Evolutionary conservation across 53 echinoderm and acorn worm species (phyloP).

Genomic region (Paelopatides confundens): DNA sequence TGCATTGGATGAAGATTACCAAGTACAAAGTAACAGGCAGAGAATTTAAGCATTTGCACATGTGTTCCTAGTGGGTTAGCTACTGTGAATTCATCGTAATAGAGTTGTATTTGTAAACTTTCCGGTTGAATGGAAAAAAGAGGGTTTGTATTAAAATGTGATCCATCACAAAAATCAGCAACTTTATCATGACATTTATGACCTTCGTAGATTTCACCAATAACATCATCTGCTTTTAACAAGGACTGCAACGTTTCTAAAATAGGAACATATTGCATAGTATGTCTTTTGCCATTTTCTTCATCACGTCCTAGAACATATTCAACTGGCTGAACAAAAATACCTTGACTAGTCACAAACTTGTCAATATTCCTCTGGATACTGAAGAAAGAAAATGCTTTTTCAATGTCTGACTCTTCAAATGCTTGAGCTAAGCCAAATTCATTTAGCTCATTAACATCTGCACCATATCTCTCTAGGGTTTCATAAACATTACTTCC

Average conservation of each 20-base stretch:
- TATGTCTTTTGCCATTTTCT: background rate
- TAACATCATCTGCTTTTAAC: background rate
- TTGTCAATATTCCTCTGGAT: too few relatives aligned
- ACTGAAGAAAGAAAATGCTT: background rate
- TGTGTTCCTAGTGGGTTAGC: conserved; percentile 5
- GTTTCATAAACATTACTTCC: background rate
- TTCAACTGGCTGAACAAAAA: conserved; percentile 1
- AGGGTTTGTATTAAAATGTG: background rate
- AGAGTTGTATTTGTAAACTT: background rate
- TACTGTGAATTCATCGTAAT: conserved; percentile 21
- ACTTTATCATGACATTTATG: background rate
- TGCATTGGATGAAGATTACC: background rate
- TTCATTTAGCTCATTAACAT: background rate
- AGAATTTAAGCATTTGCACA: background rate
- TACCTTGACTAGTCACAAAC: too few relatives aligned
- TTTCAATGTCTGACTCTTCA: background rate
- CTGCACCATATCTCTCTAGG: background rate
- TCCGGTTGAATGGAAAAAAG: background rate
- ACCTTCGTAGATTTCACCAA: background rate
- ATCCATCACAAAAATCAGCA: background rate
- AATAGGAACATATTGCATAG: conserved; percentile 7
- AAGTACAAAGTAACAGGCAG: too few relatives aligned
- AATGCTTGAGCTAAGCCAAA: background rate
- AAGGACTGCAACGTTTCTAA: background rate
- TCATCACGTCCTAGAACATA: background rate